Base-by-base conservation (phyloP, 2,888 invertebrate genomes). In the Ochlodes sylvanus region DNA sequence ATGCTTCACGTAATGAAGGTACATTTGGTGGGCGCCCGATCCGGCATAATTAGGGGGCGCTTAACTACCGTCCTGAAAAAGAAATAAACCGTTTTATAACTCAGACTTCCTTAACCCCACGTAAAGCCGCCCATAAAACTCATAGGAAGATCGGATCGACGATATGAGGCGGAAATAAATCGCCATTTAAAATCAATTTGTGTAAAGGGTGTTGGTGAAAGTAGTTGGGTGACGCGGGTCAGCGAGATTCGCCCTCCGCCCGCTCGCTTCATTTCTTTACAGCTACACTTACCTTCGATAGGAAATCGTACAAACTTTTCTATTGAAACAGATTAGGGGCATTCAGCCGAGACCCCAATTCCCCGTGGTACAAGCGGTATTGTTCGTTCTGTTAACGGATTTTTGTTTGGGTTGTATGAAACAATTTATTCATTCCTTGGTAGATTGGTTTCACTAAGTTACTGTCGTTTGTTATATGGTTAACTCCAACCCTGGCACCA, bases 101-200 rank as follows among this genome's bases (percentile, higher is more conserved):
- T 86, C 78, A 79, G 85, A 88, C 87, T 90, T 91, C 88, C 86
- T 91, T 88, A 90, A 89, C 89, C 92, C 91, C 79, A 84, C 84
- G 86, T 89, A 90, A 90, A 90, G 88, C 90, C 88, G 81, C 77
- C 86, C 86, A 90, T 93, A 91, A 92, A 92, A 90, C 89, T 90
- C 88, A 88, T 88, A 89, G 87, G 83, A 88, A 92, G 93, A 92
- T 92, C 90, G 92, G 93, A 84, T 88, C 83, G 83, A 82, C 87
- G 93, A 93, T 92, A 93, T 93, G 93, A 82, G 89, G 87, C 91
- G 91, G 93, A 93, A 92, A 92, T 92, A 92, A 92, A 91, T 92
- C 90, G 92, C 90, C 88, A 89, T 93, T 93, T 93, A 92, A 93
- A 93, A 92, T 92, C 93, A 93, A 93, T 93, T 93, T 93, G 93